Evolutionary conservation across 2,113 vertebrate species (phyloP), one percentile per base, ranked within the genome.

Genomic region (Haemorhous mexicanus): DNA sequence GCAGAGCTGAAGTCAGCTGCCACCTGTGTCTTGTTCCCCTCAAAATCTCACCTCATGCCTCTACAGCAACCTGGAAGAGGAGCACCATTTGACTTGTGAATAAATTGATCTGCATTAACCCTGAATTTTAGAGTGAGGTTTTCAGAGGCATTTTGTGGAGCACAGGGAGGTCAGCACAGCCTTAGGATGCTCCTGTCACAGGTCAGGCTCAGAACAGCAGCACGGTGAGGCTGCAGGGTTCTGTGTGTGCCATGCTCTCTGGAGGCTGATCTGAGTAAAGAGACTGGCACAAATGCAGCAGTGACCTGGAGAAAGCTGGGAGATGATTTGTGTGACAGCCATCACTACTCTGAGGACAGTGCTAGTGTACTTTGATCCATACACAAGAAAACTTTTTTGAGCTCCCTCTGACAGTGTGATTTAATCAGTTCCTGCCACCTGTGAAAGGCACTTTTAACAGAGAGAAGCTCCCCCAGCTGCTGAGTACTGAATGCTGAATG

Each of bases 191-290:
- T 21, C 35, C 44, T 18, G n/a, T 7, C n/a, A 1, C 23, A 8
- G 13, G 32, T 20, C 17, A 33, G 74, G 8, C 53, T 67, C 7
- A 1, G 44, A 41, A 6, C 0, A 33, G 78, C 64, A 61, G 72
- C 19, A 2, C 2, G 3, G 20, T 4, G 5, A 3, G 13, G 35
- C 6, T 6, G 3, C 20, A 44, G 24, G 43, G 32, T 8, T 52
- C 62, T 20, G 17, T 2, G 5, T 9, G 21, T 24, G 6, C 6
- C 0, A 0, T 3, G 28, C 11, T 75, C 70, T 67, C 37, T 3
- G 4, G 22, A 46, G 44, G 18, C 39, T 19, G 62, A 5, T 9
- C 10, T n/a, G 58, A 14, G 69, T 21, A 23, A 53, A 49, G 61
- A 20, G 17, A 9, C 20, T 61, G 50, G 35, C 52, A 30, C 53